A percentile compares a stretch with the other conserved stretches of the same genome.
Conservation (phyloP, 2,797 vertebrate species). For the Pygocentrus nattereri region DNA sequence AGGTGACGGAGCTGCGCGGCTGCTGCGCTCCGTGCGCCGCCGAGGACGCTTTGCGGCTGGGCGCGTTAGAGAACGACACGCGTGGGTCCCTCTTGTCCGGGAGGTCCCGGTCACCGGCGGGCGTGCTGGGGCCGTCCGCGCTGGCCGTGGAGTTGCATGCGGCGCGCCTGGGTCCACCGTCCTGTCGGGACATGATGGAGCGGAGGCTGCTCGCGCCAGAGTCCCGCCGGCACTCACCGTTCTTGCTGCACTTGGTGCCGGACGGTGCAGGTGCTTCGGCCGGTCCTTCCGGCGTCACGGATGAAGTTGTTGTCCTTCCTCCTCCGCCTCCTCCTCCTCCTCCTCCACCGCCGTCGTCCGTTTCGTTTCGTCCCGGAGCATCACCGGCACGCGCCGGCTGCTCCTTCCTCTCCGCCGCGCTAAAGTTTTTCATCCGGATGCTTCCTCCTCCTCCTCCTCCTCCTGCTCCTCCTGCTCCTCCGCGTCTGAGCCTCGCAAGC, state of each 20-base stretch:
- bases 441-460: slow-evolving; percentile 70
- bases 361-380: slow-evolving; percentile 75
- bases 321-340: slow-evolving; percentile 47
- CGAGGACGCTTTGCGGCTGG: slow-evolving; percentile 84
- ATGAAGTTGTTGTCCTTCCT: slow-evolving; percentile 32
- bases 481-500: slow-evolving; percentile 79
- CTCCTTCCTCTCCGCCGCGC: slow-evolving; percentile 73
- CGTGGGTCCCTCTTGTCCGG: slow-evolving; percentile 83
- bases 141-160: slow-evolving; percentile 80
- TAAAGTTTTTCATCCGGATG: slow-evolving; percentile 83
- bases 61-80: slow-evolving; percentile 85
- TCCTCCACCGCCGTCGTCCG: slow-evolving; percentile 59
- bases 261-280: slow-evolving; percentile 68
- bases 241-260: slow-evolving; percentile 88
- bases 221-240: slow-evolving; percentile 87
- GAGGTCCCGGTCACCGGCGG: slow-evolving; percentile 67
- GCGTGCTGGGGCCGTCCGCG: slow-evolving; percentile 80
- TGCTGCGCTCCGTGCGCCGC: slow-evolving; percentile 77
- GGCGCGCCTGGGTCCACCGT: slow-evolving; percentile 78
- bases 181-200: slow-evolving; percentile 83
- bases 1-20: slow-evolving; percentile 84
- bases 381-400: slow-evolving; percentile 77
- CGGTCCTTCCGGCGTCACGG: slow-evolving; percentile 62
- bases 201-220: slow-evolving; percentile 82
- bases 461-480: slow-evolving; percentile 71